Base-by-base conservation (phyloP, 1,140 invertebrate species). In the Heterodera schachtii region DNA sequence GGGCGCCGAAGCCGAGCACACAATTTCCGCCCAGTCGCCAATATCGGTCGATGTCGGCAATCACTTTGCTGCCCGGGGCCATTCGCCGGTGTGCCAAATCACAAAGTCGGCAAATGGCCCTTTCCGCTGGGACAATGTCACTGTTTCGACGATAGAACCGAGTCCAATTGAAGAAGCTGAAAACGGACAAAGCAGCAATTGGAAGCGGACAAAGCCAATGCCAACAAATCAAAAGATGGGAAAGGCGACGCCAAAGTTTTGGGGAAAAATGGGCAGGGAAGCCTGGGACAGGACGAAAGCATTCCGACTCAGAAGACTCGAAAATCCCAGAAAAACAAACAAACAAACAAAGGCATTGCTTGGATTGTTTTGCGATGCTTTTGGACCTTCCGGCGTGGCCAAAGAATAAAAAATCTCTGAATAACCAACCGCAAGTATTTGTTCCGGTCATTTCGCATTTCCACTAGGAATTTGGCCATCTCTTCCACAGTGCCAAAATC, bases 401-500 rank as follows among this genome's bases (percentile, higher is more conserved):
- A n/a, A n/a, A n/a, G n/a, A n/a, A n/a, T n/a, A n/a, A n/a, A n/a
- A n/a, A n/a, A n/a, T n/a, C n/a, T n/a, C 19, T 31, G 11, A 19
- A 31, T 46, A 0, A 71, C 64, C 64, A 52, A 82, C 81, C 73
- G 67, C 19, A 82, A 44, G 46, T 82, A 82, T n/a, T 73, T 11
- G 31, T 47, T 21, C 16, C 46, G n/a, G 43, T 82, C 81, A 49
- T 8, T 31, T 3, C 67, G 47, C 31, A 82, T 21, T 60, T 80
- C 31, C 43, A 73, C 21, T 8, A 82, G 75, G 49, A 46, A 64
- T 31, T 13, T n/a, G 31, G 57, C 66, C 67, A 82, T 66, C 4
- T 82, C 80, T n/a, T 73, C 49, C 16, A 76, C 52, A 60, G 41
- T 57, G 47, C 57, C 57, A 69, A 82, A 82, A 46, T 82, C 80